These are phyloP conservation scores for Spilosoma lubricipeda DNA, from an alignment of 2,888 invertebrate species.

Conservation along the genomic window DNA sequence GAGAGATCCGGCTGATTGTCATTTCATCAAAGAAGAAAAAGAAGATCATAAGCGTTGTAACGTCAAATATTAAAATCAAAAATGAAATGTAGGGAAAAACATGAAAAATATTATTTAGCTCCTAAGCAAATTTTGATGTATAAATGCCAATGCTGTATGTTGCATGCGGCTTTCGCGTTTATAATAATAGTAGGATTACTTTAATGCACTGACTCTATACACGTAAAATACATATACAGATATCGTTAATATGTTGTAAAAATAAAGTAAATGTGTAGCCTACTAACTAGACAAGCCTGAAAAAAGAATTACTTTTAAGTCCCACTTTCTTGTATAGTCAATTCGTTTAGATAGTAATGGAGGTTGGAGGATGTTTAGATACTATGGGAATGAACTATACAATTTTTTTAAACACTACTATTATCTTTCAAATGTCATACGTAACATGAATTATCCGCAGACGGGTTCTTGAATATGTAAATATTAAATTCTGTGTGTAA, in stretches of 20 bases:
- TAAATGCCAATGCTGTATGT: too few relatives aligned
- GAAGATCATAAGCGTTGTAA: too few relatives aligned
- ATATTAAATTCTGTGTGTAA: background rate
- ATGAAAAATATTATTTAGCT: background rate
- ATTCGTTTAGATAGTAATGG: too few relatives aligned
- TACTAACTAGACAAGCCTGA: background rate
- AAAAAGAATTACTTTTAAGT: background rate
- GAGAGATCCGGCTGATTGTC: too few relatives aligned
- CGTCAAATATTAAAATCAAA: background rate
- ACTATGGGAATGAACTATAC: too few relatives aligned
- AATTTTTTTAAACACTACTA: background rate
- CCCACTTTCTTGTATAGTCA: too few relatives aligned
- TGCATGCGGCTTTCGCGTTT: too few relatives aligned
- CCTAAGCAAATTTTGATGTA: too few relatives aligned
- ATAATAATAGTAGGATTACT: too few relatives aligned
- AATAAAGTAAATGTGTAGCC: background rate
- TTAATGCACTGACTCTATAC: too few relatives aligned
- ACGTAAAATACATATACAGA: background rate
- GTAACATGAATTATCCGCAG: background rate
- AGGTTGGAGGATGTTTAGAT: too few relatives aligned
- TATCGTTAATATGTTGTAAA: background rate
- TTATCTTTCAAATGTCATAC: background rate
- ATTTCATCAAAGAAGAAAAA: too few relatives aligned
- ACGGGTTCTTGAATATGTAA: background rate
- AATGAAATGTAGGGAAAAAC: background rate